Percentiles rank a stretch among this genome's conserved stretches.
Evolutionary conservation across 23 tunicate genomes (phyloP).

Genomic region (Oikopleura albicans): DNA sequence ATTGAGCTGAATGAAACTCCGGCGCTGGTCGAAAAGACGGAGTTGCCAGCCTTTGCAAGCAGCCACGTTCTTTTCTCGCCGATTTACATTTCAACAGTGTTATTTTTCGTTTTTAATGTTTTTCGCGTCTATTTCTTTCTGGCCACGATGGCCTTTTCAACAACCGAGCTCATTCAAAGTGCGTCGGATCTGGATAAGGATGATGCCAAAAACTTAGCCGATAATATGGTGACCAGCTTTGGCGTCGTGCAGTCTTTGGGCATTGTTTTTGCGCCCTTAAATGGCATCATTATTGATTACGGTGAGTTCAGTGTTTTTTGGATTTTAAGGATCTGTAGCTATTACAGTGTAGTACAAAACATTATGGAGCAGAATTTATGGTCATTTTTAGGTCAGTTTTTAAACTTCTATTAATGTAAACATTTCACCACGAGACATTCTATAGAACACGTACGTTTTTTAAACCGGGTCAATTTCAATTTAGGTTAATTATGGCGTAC

Average conservation of each 20-base stretch:
- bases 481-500: too few species aligned
- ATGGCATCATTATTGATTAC: constrained; percentile 58
- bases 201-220: background rate
- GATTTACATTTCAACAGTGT: background rate
- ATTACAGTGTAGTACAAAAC: too few species aligned
- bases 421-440: too few species aligned
- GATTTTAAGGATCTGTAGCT: too few species aligned
- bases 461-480: too few species aligned
- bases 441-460: too few species aligned
- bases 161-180: constrained; percentile 24
- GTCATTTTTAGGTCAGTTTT: too few species aligned
- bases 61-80: background rate
- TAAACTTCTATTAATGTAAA: too few species aligned
- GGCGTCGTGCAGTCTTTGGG: constrained; percentile 85
- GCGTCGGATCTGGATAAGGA: background rate
- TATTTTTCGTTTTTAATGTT: constrained; percentile 52
- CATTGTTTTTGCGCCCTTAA: constrained; percentile 50
- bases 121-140: constrained; percentile 64
- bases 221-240: constrained; percentile 20
- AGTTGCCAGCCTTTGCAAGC: background rate
- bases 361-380: too few species aligned
- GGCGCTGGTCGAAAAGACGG: background rate
- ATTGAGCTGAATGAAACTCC: background rate
- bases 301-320: constrained; percentile 14
- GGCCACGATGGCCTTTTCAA: constrained; percentile 29